phyloP scores from a whole-genome alignment of 2,888 invertebrate genomes.

The Apotomis capreana region DNA sequence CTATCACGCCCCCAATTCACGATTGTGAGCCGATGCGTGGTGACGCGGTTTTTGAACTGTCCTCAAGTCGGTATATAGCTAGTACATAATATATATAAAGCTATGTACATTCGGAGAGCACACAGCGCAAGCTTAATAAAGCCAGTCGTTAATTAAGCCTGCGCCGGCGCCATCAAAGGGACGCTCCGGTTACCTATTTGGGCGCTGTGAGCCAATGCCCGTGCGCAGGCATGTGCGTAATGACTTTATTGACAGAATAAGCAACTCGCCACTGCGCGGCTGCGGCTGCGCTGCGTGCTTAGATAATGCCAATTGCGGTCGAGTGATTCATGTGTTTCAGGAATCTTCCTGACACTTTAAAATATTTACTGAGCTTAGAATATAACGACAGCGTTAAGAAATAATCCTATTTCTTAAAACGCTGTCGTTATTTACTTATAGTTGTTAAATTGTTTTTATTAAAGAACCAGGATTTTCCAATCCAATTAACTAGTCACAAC shows the following conservation, averaged over 20 bases:
- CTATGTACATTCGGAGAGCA: neutral
- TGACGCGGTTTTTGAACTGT: no score
- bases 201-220: neutral
- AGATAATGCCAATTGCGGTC: neutral
- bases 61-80: no score
- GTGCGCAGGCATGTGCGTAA: neutral
- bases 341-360: no score
- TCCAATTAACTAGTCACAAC: no score
- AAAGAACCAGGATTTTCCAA: no score
- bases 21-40: no score
- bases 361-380: neutral
- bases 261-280: neutral
- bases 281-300: neutral
- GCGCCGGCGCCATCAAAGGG: neutral
- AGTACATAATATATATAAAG: neutral
- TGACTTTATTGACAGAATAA: neutral
- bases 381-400: no score
- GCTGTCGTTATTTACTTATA: no score
- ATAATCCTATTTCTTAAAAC: no score
- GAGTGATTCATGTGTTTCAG: neutral
- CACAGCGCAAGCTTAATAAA: neutral
- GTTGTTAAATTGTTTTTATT: no score
- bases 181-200: neutral
- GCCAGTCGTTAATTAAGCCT: neutral
- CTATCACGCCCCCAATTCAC: no score